Conservation (phyloP, 2,888 invertebrate species). For the Cerastis rubricosa region DNA sequence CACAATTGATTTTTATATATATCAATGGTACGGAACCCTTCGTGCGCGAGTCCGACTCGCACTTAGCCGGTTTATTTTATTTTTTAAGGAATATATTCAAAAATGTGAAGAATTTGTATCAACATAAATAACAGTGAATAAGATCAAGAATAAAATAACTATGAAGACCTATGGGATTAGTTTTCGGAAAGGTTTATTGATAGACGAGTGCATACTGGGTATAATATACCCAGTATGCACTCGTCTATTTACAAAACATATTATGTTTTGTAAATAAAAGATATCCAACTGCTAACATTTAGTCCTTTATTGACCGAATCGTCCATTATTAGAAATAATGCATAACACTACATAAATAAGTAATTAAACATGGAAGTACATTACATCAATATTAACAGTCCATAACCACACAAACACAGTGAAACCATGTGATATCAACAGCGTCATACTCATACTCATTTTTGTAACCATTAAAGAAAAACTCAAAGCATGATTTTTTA, state of each 20-base stretch:
- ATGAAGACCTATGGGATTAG: not conserved
- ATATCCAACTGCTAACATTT: conserved; percentile 6
- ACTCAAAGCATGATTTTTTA: conserved; percentile 21
- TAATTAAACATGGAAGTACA: conserved; percentile 35
- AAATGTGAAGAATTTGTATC: too few species aligned
- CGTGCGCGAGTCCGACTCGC: too few species aligned
- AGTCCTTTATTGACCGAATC: conserved; percentile 46
- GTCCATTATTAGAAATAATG: conserved; percentile 37
- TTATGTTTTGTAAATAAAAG: not conserved
- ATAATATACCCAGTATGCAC: too few species aligned
- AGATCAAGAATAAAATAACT: not conserved
- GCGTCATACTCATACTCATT: not conserved
- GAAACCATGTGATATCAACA: conserved; percentile 17
- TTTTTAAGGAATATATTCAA: too few species aligned
- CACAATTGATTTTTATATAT: too few species aligned
- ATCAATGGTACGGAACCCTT: too few species aligned
- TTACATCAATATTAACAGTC: conserved; percentile 42
- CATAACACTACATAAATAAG: conserved; percentile 40
- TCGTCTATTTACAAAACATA: too few species aligned
- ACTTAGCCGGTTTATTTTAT: too few species aligned
- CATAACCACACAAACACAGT: conserved; percentile 24
- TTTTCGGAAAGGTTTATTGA: not conserved
- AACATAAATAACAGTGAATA: not conserved
- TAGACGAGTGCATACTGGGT: not conserved
- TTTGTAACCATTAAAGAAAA: conserved; percentile 7